Evolutionary conservation across 2,113 vertebrate species (phyloP), one percentile per base, ranked within the genome.

Genomic region (Thymallus thymallus): DNA sequence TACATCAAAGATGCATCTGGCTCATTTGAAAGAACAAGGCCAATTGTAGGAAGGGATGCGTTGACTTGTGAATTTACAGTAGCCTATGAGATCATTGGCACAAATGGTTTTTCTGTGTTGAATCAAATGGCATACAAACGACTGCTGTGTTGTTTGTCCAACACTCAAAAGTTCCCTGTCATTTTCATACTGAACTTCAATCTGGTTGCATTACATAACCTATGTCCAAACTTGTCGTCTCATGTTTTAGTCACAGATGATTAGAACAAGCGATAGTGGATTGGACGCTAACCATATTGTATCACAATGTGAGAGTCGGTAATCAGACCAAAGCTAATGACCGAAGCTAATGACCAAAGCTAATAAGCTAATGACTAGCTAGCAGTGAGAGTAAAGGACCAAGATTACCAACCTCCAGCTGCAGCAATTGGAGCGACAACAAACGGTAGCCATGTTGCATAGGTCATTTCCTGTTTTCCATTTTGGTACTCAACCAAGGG

Each of bases 391-490:
- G 26, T 7, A 66, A 26, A 66, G 29, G 3, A n/a, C 64, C 62
- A 64, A 41, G 9, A 41, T 41, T 41, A 69, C 41, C 46, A 24
- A 51, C 45, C 45, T 51, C 3, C 46, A 51, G 30, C 23, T 29
- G 45, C 23, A 16, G 45, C 23, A 14, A 48, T 48, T 68, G 66
- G 12, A 46, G 66, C 22, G 22, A 13, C 41, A 51, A 24, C 24
- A 16, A 24, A 24, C 68, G 2, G 46, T 24, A 9, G 22, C 68
- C 16, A 26, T 69, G 46, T 69, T 69, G 4, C 45, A 35, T 46
- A 24, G 68, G 22, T 51, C 45, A 51, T 51, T 69, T 69, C 46
- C 66, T 68, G 66, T 46, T 68, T 13, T 68, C 66, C 41, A 9
- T 14, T 51, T 18, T 30, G 30, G 16, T 24, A 32, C 6, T 18